These are phyloP conservation scores for Tiliacea aurago DNA, from an alignment of 2,888 invertebrate genomes.

Conservation along the genomic window DNA sequence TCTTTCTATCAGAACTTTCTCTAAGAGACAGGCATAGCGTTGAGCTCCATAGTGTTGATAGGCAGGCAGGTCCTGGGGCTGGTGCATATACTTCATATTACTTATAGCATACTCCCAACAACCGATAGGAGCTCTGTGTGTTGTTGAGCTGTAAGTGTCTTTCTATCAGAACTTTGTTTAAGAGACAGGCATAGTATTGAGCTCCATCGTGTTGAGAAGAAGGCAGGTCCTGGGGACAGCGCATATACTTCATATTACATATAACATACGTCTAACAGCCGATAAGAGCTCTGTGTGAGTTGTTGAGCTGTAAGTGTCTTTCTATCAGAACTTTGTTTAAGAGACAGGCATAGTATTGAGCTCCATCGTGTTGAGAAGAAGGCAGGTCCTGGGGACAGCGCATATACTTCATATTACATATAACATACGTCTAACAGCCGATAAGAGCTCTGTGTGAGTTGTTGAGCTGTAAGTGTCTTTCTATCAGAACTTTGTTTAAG, in stretches of 20 bases:
- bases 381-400: constrained; percentile 74
- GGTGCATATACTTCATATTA: constrained; percentile 58
- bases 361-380: constrained; percentile 80
- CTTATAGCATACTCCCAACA: constrained; percentile 53
- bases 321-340: constrained; percentile 95
- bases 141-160: no score
- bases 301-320: not conserved
- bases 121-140: not conserved
- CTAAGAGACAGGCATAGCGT: constrained; percentile 93
- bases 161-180: constrained; percentile 96
- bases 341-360: constrained; percentile 90
- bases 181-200: constrained; percentile 90
- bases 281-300: not conserved
- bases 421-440: constrained; percentile 42
- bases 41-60: constrained; percentile 79
- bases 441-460: not conserved
- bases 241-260: constrained; percentile 60
- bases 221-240: constrained; percentile 76
- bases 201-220: constrained; percentile 79
- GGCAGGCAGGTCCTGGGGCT: constrained; percentile 79
- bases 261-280: constrained; percentile 49
- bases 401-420: constrained; percentile 59
- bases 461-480: not conserved
- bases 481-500: no score
- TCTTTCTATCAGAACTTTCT: constrained; percentile 94